A percentile compares a stretch with the other conserved stretches of the same genome.
Evolutionary conservation across 2,113 vertebrate genomes (phyloP).

Genomic region (Kobus ellipsiprymnus): DNA sequence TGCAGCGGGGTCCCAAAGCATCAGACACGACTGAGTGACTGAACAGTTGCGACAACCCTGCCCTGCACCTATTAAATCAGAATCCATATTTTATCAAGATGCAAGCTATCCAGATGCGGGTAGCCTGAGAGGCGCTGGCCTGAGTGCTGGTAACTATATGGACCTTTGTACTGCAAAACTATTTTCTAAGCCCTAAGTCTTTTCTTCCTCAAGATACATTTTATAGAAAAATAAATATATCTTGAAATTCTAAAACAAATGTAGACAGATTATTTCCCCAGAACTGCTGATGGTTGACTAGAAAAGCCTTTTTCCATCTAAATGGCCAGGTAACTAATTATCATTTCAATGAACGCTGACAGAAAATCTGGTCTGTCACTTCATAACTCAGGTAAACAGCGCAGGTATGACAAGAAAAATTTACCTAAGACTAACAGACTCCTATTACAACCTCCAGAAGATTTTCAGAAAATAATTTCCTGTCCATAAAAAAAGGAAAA

Average conservation of each 20-base stretch:
- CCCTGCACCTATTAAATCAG: not conserved
- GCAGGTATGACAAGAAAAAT: slow-evolving; percentile 59
- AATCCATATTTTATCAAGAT: not conserved
- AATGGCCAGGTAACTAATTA: slow-evolving; percentile 52
- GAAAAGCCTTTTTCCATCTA: not conserved
- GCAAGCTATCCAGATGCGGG: not conserved
- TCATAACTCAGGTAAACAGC: slow-evolving; percentile 44
- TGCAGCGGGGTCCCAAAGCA: not conserved
- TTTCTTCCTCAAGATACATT: not conserved
- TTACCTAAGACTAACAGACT: slow-evolving; percentile 51
- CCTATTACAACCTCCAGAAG: slow-evolving; percentile 2
- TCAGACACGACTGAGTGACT: not conserved
- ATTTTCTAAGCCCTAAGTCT: not conserved
- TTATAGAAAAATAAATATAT: not conserved
- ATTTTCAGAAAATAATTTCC: slow-evolving; percentile 62
- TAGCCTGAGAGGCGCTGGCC: not conserved
- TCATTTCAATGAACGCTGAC: slow-evolving; percentile 37
- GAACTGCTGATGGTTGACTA: not conserved
- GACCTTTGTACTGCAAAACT: not conserved
- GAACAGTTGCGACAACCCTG: not conserved
- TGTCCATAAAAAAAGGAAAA: slow-evolving; percentile 44
- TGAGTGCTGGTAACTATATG: not conserved
- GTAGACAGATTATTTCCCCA: not conserved
- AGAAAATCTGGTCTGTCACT: slow-evolving; percentile 47
- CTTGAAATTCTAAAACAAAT: slow-evolving; percentile 39